phyloP scores from a whole-genome alignment of 2,797 vertebrate genomes.

The Karalla daura region DNA sequence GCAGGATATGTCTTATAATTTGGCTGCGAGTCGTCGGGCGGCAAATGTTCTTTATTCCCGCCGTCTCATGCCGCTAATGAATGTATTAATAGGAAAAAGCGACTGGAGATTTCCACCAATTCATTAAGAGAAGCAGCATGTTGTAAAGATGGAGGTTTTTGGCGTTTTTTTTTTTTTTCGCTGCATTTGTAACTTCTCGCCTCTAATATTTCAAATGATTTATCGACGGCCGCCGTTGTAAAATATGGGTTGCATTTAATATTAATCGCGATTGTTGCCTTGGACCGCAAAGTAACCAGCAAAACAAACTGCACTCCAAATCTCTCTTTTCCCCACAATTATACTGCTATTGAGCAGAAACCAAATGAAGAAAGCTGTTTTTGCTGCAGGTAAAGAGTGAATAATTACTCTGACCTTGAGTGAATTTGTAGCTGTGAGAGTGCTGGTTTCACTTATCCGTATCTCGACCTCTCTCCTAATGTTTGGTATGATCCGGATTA shows the following conservation, averaged over 20 bases:
- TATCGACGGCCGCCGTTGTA: conserved; percentile 39
- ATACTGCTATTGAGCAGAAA: conserved; percentile 13
- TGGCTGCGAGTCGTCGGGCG: conserved; percentile 47
- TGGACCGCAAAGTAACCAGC: conserved; percentile 31
- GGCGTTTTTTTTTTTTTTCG: neutral
- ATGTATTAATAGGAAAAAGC: conserved; percentile 66
- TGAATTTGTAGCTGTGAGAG: conserved; percentile 41
- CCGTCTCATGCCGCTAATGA: conserved; percentile 55
- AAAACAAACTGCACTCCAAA: neutral
- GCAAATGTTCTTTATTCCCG: conserved; percentile 62
- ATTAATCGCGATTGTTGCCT: conserved; percentile 35
- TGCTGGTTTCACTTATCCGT: conserved; percentile 22
- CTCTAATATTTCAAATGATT: conserved; percentile 40
- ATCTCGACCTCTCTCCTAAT: too few species aligned
- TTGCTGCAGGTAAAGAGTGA: conserved; percentile 40
- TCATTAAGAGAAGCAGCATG: conserved; percentile 35
- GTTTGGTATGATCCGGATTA: conserved; percentile 16
- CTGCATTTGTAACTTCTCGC: neutral
- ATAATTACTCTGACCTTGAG: conserved; percentile 55
- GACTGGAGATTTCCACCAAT: conserved; percentile 44
- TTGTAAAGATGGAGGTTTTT: neutral
- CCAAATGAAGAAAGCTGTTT: conserved; percentile 18
- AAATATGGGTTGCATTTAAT: conserved; percentile 47
- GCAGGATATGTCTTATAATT: conserved; percentile 59
- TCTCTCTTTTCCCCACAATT: conserved; percentile 19